These are phyloP conservation scores for Psittacus erithacus DNA, from an alignment of 2,113 vertebrate genomes.

Conservation along the genomic window DNA sequence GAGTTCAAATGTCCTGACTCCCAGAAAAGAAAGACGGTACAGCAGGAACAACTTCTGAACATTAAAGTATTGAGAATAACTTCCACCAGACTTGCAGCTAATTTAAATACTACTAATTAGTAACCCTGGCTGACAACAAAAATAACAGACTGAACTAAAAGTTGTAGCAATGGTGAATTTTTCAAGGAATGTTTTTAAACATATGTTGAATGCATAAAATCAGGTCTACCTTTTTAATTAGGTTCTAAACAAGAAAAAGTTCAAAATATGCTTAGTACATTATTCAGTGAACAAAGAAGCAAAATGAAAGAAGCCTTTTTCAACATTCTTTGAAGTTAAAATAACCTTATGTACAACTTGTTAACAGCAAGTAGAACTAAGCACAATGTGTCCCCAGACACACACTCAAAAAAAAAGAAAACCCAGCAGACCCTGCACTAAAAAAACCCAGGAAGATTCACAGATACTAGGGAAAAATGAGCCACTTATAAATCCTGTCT, in stretches of 20 bases:
- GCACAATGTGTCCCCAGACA: neutral
- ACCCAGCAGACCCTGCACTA: neutral
- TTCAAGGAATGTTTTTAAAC: neutral
- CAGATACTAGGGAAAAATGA: neutral
- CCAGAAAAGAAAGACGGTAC: neutral
- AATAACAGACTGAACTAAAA: neutral
- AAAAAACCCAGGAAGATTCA: neutral
- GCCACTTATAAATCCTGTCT: neutral
- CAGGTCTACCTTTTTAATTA: neutral
- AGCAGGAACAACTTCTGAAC: neutral
- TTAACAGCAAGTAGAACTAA: neutral
- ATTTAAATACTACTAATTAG: neutral
- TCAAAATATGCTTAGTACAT: neutral
- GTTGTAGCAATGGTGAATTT: neutral
- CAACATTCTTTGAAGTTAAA: neutral
- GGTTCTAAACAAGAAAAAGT: neutral
- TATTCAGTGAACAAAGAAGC: neutral
- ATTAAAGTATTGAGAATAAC: neutral
- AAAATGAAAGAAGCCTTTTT: neutral
- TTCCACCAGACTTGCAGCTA: neutral
- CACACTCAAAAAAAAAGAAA: neutral
- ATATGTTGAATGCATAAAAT: neutral
- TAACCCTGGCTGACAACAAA: neutral
- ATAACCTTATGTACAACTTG: neutral
- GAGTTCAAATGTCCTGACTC: neutral